A percentile compares a stretch with the other conserved stretches of the same genome.
Conservation (phyloP, 2,888 invertebrate species). For the Drosophila colorata region DNA sequence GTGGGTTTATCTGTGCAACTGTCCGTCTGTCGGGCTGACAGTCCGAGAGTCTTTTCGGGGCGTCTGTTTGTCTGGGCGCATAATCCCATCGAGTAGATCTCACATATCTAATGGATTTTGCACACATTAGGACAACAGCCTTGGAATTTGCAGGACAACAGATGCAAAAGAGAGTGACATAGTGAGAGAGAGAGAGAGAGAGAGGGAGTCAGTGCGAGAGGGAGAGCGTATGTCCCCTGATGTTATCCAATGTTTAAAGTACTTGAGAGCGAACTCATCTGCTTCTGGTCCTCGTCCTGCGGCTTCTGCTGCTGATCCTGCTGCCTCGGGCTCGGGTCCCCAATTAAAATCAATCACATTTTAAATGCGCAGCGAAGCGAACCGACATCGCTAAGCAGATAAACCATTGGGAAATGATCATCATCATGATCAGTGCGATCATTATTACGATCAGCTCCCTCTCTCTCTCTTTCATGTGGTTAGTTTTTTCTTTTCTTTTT, state of each 20-base stretch:
- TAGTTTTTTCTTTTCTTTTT: constrained; percentile 16
- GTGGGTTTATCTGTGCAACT: constrained; percentile 1
- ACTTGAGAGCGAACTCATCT: constrained; percentile 38
- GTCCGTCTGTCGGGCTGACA: background rate
- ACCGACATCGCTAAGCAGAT: constrained; percentile 59
- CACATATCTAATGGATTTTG: constrained; percentile 77
- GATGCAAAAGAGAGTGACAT: constrained; percentile 42
- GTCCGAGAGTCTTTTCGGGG: constrained; percentile 1
- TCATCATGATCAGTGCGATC: constrained; percentile 34
- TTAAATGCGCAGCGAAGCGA: constrained; percentile 57
- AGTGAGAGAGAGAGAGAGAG: background rate
- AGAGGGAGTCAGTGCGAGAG: background rate
- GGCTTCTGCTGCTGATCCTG: constrained; percentile 14
- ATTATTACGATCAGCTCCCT: constrained; percentile 17
- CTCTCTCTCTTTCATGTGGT: constrained; percentile 21
- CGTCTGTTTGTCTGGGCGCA: constrained; percentile 33
- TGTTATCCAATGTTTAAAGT: constrained; percentile 57
- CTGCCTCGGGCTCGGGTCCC: constrained; percentile 26
- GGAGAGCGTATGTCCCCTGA: constrained; percentile 42
- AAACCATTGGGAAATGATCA: constrained; percentile 64
- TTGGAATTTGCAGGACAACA: constrained; percentile 48
- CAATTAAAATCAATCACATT: constrained; percentile 80
- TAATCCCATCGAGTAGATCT: constrained; percentile 70
- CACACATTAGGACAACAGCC: constrained; percentile 61
- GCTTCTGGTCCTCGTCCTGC: constrained; percentile 24